phyloP scores from a whole-genome alignment of 2,888 invertebrate species.

The Eupithecia vulgata region DNA sequence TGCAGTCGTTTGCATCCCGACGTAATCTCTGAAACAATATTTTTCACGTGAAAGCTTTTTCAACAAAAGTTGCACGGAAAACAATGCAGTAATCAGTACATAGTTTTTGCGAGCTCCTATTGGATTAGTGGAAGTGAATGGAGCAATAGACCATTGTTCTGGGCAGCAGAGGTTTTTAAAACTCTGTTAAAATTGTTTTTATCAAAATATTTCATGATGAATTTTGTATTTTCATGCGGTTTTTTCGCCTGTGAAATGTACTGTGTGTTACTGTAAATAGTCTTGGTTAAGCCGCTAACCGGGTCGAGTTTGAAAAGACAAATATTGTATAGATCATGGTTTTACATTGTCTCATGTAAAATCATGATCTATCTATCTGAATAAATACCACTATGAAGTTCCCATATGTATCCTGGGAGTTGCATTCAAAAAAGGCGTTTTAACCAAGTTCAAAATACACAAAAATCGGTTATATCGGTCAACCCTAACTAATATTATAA shows the following conservation, averaged over 20 bases:
- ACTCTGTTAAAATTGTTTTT: constrained; percentile 13
- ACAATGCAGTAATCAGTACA: constrained; percentile 60
- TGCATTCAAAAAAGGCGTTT: no score
- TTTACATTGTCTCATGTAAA: not conserved
- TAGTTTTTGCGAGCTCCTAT: constrained; percentile 56
- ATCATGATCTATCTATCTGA: not conserved
- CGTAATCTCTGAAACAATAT: constrained; percentile 23
- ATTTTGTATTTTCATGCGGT: not conserved
- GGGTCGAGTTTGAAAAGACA: not conserved
- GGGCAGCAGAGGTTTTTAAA: constrained; percentile 18
- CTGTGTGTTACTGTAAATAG: not conserved
- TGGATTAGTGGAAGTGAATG: constrained; percentile 50
- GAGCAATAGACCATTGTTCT: constrained; percentile 30
- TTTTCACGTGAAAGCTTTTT: constrained; percentile 29
- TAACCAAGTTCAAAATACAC: no score
- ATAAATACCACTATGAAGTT: no score
- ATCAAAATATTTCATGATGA: not conserved
- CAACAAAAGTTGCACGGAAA: constrained; percentile 33
- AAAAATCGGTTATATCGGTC: no score
- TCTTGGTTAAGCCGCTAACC: not conserved
- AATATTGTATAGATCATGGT: no score
- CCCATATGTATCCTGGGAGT: no score
- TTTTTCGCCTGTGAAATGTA: not conserved
- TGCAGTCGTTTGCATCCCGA: constrained; percentile 23
- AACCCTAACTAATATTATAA: no score